Evolutionary conservation across 2,888 invertebrate genomes (phyloP).

Genomic region (Automeris io): DNA sequence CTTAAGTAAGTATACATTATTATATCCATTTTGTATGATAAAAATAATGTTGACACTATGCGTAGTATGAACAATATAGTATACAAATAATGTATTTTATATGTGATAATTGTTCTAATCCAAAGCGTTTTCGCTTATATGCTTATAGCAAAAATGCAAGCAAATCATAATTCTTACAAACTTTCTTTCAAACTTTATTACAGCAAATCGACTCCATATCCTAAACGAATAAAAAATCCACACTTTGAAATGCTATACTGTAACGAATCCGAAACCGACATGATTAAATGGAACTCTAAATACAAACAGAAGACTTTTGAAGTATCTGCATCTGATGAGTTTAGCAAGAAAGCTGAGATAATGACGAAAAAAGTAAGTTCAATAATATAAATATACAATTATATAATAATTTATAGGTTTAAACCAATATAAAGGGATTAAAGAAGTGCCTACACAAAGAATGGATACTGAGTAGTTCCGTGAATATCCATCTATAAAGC

Average conservation of each 20-base stretch:
- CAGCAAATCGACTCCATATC: slow-evolving; percentile 1
- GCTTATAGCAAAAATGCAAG: too few species aligned
- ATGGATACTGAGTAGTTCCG: too few species aligned
- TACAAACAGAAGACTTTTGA: slow-evolving; percentile 60
- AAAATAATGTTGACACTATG: too few species aligned
- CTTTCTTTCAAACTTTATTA: too few species aligned
- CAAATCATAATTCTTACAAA: too few species aligned
- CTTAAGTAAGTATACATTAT: slow-evolving; percentile 14
- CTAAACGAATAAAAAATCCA: slow-evolving; percentile 34
- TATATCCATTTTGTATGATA: too few species aligned
- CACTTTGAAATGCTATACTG: slow-evolving; percentile 62
- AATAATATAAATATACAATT: not conserved
- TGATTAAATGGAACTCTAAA: slow-evolving; percentile 71
- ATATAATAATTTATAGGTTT: not conserved
- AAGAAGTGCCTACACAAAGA: too few species aligned
- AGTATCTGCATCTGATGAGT: slow-evolving; percentile 66
- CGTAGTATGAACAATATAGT: too few species aligned
- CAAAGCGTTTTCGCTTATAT: too few species aligned
- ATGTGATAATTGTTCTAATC: too few species aligned
- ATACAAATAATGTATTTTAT: too few species aligned
- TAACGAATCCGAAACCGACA: slow-evolving; percentile 63
- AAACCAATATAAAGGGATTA: not conserved
- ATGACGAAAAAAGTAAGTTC: slow-evolving; percentile 50
- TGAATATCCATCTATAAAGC: too few species aligned
- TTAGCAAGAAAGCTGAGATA: slow-evolving; percentile 65